These are phyloP conservation scores for Melieria crassipennis DNA, from an alignment of 2,888 invertebrate species.

Conservation along the genomic window DNA sequence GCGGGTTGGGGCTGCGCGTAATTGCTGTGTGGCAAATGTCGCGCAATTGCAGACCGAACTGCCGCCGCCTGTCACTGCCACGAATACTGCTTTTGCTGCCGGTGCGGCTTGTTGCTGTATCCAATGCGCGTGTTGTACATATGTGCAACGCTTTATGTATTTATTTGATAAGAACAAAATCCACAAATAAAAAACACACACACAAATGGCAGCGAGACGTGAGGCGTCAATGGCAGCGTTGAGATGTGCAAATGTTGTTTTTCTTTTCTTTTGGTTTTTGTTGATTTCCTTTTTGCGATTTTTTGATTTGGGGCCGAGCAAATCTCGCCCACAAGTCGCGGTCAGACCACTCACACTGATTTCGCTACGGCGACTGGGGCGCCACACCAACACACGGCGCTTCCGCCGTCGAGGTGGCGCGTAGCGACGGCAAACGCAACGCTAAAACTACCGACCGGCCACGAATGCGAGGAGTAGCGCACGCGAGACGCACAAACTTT, in stretches of 20 bases:
- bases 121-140: too few species aligned
- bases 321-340: too few species aligned
- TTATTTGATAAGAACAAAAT: too few species aligned
- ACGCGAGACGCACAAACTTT: constrained; percentile 22
- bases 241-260: too few species aligned
- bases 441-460: constrained; percentile 5
- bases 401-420: constrained; percentile 2
- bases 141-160: too few species aligned
- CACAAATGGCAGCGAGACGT: too few species aligned
- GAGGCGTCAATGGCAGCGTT: too few species aligned
- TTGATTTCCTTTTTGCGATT: neutral
- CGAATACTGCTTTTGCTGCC: too few species aligned
- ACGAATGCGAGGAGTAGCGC: constrained; percentile 16
- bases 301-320: neutral
- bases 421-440: constrained; percentile 11
- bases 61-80: too few species aligned
- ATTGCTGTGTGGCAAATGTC: constrained; percentile 32
- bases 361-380: constrained; percentile 6
- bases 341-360: too few species aligned
- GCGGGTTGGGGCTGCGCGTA: neutral
- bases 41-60: constrained; percentile 33
- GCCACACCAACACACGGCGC: neutral
- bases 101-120: too few species aligned
- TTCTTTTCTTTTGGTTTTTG: neutral
- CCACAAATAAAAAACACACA: too few species aligned